Evolutionary conservation across 1,140 invertebrate genomes (phyloP).

Genomic region (Tetramorium parvispinum): DNA sequence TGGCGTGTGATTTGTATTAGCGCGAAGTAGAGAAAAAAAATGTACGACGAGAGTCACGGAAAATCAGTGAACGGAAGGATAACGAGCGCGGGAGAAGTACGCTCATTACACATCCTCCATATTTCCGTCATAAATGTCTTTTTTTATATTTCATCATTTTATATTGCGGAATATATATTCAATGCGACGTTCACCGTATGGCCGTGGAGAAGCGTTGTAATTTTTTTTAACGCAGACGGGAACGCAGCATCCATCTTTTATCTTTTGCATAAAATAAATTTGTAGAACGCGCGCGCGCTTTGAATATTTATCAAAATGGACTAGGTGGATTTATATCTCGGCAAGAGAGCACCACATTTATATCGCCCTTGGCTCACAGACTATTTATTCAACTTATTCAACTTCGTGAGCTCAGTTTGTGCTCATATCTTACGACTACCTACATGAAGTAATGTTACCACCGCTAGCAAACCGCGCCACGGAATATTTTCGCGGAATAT

Average conservation of each 20-base stretch:
- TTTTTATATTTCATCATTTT: not conserved
- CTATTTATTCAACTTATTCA: slow-evolving; percentile 32
- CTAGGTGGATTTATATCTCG: slow-evolving; percentile 11
- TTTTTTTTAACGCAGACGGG: not conserved
- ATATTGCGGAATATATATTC: not conserved
- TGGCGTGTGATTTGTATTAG: not conserved
- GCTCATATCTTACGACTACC: slow-evolving; percentile 12
- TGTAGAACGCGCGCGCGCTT: not conserved
- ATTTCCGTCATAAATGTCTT: not conserved
- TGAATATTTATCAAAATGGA: slow-evolving; percentile 30
- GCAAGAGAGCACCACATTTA: not conserved
- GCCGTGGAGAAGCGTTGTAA: not conserved
- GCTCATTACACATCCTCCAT: not conserved
- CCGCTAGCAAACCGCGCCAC: not conserved
- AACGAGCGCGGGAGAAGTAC: not conserved
- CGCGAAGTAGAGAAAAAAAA: not conserved
- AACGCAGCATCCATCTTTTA: not conserved
- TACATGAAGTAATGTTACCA: not conserved
- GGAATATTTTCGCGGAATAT: not conserved
- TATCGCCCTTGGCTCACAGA: not conserved
- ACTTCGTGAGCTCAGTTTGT: not conserved
- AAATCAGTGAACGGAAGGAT: not conserved
- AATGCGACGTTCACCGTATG: not conserved
- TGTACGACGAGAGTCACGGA: not conserved
- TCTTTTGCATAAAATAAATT: not conserved